Evolutionary conservation across 2,113 vertebrate species (phyloP).

Genomic region (Sorex araneus): DNA sequence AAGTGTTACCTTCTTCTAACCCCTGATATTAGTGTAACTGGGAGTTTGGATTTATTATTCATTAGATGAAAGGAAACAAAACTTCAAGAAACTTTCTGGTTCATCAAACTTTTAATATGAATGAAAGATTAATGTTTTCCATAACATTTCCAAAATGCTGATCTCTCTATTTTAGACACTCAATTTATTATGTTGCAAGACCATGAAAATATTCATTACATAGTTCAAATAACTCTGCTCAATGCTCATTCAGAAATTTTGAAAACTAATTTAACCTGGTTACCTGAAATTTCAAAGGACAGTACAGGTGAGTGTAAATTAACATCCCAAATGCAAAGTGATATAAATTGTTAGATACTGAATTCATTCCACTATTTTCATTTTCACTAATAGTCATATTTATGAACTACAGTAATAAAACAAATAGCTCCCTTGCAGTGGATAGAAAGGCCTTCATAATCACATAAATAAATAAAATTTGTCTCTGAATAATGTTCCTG

Average conservation of each 20-base stretch:
- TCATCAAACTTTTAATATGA: slow-evolving; percentile 73
- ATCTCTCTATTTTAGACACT: slow-evolving; percentile 55
- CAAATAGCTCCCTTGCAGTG: neutral
- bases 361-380: slow-evolving; percentile 9
- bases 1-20: slow-evolving; percentile 48
- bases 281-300: neutral
- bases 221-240: slow-evolving; percentile 54
- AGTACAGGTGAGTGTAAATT: neutral
- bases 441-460: neutral
- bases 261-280: slow-evolving; percentile 56
- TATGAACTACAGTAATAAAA: neutral
- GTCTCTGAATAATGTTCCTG: neutral
- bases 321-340: neutral
- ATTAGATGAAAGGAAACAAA: slow-evolving; percentile 55
- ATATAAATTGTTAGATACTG: neutral
- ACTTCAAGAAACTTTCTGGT: slow-evolving; percentile 60
- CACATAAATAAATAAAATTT: neutral
- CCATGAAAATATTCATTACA: slow-evolving; percentile 63
- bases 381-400: neutral
- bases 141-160: slow-evolving; percentile 69
- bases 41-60: slow-evolving; percentile 73
- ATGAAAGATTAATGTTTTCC: slow-evolving; percentile 72
- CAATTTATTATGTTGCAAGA: slow-evolving; percentile 63
- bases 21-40: slow-evolving; percentile 64
- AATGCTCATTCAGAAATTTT: neutral